A percentile compares a stretch with the other conserved stretches of the same genome.
Evolutionary conservation across 2,888 invertebrate genomes (phyloP).

Genomic region (Embidobia sp.): DNA sequence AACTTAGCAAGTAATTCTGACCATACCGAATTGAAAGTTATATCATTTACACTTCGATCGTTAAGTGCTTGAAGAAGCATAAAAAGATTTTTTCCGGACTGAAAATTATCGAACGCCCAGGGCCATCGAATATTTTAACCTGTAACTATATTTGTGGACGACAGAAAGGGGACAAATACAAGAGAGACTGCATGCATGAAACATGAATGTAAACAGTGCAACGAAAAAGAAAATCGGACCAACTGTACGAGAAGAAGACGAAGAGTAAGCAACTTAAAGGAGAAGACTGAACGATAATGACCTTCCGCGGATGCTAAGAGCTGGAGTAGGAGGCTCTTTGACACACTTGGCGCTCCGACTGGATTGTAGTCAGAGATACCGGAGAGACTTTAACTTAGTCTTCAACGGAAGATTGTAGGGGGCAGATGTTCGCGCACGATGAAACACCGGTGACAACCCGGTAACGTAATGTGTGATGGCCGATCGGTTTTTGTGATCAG

Average conservation of each 20-base stretch:
- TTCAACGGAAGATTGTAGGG: conserved; percentile 77
- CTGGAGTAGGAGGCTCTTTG: conserved; percentile 80
- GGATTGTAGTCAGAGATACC: conserved; percentile 75
- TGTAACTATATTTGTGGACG: not conserved
- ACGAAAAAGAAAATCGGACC: conserved; percentile 46
- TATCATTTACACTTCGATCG: conserved; percentile 23
- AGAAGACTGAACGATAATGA: conserved; percentile 77
- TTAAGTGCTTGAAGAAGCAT: conserved; percentile 11
- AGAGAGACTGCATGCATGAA: conserved; percentile 5
- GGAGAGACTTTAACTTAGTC: conserved; percentile 78
- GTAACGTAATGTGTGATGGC: conserved; percentile 51
- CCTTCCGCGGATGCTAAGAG: conserved; percentile 77
- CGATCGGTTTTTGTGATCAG: conserved; percentile 44
- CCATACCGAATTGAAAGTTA: conserved; percentile 7
- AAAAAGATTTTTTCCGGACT: not conserved
- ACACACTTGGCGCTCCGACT: conserved; percentile 80
- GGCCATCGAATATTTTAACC: not conserved
- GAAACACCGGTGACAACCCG: conserved; percentile 61
- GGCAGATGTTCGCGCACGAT: conserved; percentile 71
- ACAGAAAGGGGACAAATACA: conserved; percentile 20
- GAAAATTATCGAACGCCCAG: not conserved
- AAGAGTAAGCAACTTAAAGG: conserved; percentile 32
- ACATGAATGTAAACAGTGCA: conserved; percentile 42
- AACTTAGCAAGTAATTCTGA: conserved; percentile 7
- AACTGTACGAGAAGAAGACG: conserved; percentile 17